These are phyloP conservation scores for Artibeus lituratus DNA, from an alignment of 2,797 vertebrate genomes.

Conservation along the genomic window DNA sequence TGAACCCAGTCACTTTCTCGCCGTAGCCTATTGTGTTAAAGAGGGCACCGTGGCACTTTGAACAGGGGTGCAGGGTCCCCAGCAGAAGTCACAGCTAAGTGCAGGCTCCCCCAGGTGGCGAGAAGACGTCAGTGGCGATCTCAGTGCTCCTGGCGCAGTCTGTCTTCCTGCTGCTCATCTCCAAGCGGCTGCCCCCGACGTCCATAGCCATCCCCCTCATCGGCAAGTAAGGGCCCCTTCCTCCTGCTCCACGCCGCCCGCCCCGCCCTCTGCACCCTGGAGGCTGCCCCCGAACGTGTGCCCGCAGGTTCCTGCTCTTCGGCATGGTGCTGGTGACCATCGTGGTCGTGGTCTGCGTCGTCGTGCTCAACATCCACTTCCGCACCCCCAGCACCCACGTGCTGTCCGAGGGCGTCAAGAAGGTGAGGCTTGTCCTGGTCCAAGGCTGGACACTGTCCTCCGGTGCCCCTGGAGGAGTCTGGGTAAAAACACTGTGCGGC, in stretches of 20 bases:
- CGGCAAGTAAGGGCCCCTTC: constrained; percentile 88
- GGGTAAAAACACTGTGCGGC: accelerated
- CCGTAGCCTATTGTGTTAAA: not conserved
- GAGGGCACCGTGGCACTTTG: not conserved
- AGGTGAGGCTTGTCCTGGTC: constrained; percentile 78
- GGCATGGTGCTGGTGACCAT: constrained; percentile 95
- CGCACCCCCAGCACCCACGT: constrained; percentile 95
- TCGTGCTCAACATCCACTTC: constrained; percentile 96
- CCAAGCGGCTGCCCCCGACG: constrained; percentile 94
- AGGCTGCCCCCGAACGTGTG: not conserved
- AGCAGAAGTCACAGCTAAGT: not conserved
- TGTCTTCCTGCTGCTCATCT: constrained; percentile 96
- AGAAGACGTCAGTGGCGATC: constrained; percentile 97
- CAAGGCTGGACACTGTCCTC: not conserved
- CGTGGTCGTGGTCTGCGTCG: constrained; percentile 91
- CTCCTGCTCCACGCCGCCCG: accelerated
- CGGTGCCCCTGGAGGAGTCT: not conserved
- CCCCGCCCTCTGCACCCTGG: accelerated
- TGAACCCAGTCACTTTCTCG: not conserved
- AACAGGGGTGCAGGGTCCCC: not conserved
- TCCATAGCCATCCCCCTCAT: constrained; percentile 95
- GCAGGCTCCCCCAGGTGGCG: constrained; percentile 87
- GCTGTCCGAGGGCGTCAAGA: constrained; percentile 92
- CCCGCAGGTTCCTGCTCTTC: constrained; percentile 93
- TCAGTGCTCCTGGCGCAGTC: constrained; percentile 96